These are phyloP conservation scores for Pollenia amentaria DNA, from an alignment of 2,888 invertebrate species.

Conservation along the genomic window DNA sequence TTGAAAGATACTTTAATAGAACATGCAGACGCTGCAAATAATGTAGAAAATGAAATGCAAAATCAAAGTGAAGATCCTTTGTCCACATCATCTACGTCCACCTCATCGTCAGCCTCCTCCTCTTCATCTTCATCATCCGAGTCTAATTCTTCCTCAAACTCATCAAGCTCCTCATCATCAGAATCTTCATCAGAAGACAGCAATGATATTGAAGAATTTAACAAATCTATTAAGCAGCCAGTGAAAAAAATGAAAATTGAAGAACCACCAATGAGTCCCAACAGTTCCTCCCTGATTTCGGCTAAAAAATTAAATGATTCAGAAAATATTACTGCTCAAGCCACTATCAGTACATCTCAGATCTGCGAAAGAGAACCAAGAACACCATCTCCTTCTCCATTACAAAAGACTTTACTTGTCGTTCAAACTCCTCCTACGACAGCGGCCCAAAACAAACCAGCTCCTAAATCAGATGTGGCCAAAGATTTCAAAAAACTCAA, in stretches of 20 bases:
- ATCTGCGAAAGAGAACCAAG: slow-evolving; percentile 48
- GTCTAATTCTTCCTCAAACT: slow-evolving; percentile 73
- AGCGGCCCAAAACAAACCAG: slow-evolving; percentile 39
- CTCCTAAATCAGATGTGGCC: slow-evolving; percentile 78
- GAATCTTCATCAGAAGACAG: slow-evolving; percentile 76
- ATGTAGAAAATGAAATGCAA: background rate
- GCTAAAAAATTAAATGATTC: slow-evolving; percentile 1
- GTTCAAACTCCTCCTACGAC: slow-evolving; percentile 48
- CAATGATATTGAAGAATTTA: slow-evolving; percentile 72
- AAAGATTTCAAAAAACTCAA: slow-evolving; percentile 82
- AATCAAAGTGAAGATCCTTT: slow-evolving; percentile 63
- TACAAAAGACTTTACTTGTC: slow-evolving; percentile 58
- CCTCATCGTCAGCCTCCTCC: slow-evolving; percentile 69
- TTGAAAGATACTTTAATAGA: background rate
- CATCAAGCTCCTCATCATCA: slow-evolving; percentile 77
- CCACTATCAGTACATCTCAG: background rate
- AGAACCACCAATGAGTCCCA: background rate
- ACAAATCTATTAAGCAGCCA: slow-evolving; percentile 47
- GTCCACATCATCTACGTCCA: slow-evolving; percentile 76
- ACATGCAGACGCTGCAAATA: background rate
- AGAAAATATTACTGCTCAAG: background rate
- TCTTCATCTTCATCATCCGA: slow-evolving; percentile 75
- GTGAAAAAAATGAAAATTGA: slow-evolving; percentile 51
- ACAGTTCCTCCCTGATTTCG: background rate
- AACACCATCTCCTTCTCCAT: slow-evolving; percentile 57